A percentile compares a stretch with the other conserved stretches of the same genome.
Conservation (phyloP, 2,113 vertebrate genomes). For the Corythoichthys intestinalis region DNA sequence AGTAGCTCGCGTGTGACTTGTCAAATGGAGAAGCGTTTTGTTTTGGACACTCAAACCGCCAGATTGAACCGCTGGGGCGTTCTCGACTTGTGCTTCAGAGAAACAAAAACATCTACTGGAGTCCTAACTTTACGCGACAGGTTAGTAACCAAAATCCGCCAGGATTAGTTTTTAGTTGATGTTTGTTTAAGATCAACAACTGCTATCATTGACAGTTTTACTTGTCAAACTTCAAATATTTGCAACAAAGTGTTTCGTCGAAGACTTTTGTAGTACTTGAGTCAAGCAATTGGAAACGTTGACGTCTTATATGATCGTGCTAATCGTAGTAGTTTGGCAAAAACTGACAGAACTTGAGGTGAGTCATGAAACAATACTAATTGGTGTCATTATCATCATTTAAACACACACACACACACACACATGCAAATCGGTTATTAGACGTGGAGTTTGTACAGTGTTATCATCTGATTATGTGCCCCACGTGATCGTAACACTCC, state of each 20-base stretch:
- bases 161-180: constrained; percentile 7
- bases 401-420: neutral
- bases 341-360: neutral
- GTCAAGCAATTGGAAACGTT: neutral
- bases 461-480: neutral
- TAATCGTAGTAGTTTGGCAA: neutral
- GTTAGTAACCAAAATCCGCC: constrained; percentile 12
- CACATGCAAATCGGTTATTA: neutral
- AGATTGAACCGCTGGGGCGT: neutral
- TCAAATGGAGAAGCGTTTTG: constrained; percentile 40
- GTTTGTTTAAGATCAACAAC: constrained; percentile 4
- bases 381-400: neutral
- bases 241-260: neutral
- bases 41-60: neutral
- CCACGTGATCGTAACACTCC: neutral
- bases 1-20: constrained; percentile 34
- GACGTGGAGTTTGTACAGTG: neutral
- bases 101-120: neutral
- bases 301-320: neutral
- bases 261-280: neutral
- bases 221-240: neutral
- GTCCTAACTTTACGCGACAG: too few species aligned
- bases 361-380: neutral
- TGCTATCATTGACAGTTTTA: neutral
- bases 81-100: neutral